Conservation (phyloP, 2,888 invertebrate genomes). For the Lypha dubia region DNA sequence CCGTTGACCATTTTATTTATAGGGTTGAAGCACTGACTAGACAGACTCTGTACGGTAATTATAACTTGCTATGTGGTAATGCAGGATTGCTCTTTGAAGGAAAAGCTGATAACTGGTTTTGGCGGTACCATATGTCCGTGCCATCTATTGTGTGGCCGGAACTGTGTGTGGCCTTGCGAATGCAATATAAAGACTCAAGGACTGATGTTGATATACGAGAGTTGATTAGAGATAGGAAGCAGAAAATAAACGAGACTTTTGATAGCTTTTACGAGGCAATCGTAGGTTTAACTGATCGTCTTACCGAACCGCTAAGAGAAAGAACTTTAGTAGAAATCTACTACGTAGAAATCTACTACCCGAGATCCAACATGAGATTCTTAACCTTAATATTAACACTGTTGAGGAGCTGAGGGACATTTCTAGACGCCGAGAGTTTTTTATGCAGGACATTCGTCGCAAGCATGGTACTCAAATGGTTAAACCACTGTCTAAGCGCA, state of each 20-base stretch:
- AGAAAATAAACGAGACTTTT: slow-evolving; percentile 7
- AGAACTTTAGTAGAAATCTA: neutral
- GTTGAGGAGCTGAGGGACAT: slow-evolving; percentile 9
- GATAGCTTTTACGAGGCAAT: slow-evolving; percentile 19
- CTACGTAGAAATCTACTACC: slow-evolving; percentile 13
- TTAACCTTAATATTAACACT: slow-evolving; percentile 11
- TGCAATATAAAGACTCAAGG: slow-evolving; percentile 33
- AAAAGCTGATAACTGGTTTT: too few relatives aligned
- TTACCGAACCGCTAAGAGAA: slow-evolving; percentile 4
- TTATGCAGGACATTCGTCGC: slow-evolving; percentile 21
- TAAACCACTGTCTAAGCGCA: neutral
- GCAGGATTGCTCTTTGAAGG: too few relatives aligned
- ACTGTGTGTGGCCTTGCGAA: slow-evolving; percentile 35
- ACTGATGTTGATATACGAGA: slow-evolving; percentile 25
- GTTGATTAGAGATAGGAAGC: slow-evolving; percentile 23
- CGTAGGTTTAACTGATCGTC: neutral
- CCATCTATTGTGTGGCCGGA: slow-evolving; percentile 34
- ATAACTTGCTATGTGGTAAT: too few relatives aligned
- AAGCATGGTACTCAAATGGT: neutral
- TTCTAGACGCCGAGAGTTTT: slow-evolving; percentile 41
- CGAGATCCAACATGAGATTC: neutral
- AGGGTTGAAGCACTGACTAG: too few relatives aligned
- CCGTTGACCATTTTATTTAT: too few relatives aligned
- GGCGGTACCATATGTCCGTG: slow-evolving; percentile 52
- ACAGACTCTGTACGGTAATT: too few relatives aligned